Conservation (phyloP, 2,888 invertebrate species). For the Drosophila rellima region DNA sequence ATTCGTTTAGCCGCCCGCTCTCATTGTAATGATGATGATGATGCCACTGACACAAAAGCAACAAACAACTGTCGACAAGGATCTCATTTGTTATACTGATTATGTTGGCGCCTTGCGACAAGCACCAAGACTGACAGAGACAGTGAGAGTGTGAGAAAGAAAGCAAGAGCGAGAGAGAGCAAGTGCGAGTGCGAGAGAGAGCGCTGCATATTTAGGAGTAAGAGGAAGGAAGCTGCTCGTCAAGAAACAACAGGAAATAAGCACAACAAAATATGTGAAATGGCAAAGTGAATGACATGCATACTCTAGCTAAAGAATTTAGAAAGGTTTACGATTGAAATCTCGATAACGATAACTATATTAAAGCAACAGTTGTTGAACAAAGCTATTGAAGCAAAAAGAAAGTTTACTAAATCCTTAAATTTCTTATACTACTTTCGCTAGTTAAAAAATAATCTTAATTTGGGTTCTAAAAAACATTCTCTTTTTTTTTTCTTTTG, state of each 20-base stretch:
- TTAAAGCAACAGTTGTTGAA: not conserved
- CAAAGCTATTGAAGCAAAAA: not conserved
- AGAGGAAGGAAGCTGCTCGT: conserved; percentile 9
- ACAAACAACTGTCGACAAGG: conserved; percentile 84
- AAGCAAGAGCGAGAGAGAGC: conserved; percentile 1
- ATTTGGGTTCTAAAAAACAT: too few relatives aligned
- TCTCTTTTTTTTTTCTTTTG: too few relatives aligned
- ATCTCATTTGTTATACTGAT: conserved; percentile 85
- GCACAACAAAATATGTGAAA: conserved; percentile 28
- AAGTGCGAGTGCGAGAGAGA: not conserved
- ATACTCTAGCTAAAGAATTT: conserved; percentile 23
- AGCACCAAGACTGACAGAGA: conserved; percentile 18
- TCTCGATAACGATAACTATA: not conserved
- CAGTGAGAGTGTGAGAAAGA: conserved; percentile 6
- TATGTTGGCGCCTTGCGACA: conserved; percentile 81
- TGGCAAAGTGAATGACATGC: conserved; percentile 1
- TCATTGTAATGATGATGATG: conserved; percentile 66
- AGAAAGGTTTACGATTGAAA: not conserved
- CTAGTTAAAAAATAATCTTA: too few relatives aligned
- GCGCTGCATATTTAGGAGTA: not conserved
- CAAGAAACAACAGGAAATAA: conserved; percentile 41
- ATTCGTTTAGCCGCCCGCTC: conserved; percentile 12
- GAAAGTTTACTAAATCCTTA: not conserved
- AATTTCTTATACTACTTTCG: too few relatives aligned
- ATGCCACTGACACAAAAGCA: conserved; percentile 81